Conservation (phyloP, 2,888 invertebrate genomes). For the Alloplasta piceator region DNA sequence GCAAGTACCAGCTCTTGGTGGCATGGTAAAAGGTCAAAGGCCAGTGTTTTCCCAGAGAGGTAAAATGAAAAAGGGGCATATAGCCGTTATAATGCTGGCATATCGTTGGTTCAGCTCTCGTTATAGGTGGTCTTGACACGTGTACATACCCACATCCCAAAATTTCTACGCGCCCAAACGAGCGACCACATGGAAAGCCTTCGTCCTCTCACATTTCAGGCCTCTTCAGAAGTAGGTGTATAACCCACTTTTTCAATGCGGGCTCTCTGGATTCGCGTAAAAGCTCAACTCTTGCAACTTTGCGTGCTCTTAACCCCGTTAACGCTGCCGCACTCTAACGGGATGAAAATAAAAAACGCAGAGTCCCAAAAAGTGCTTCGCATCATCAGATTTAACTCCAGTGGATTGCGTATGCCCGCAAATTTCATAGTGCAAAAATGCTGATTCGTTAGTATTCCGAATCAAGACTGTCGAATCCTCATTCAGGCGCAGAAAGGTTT, state of each 20-base stretch:
- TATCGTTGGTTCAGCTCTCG: conserved; percentile 5
- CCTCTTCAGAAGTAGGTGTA: conserved; percentile 27
- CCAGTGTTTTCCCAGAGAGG: conserved; percentile 30
- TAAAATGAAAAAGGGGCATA: conserved; percentile 31
- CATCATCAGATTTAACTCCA: background rate
- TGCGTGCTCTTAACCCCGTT: conserved; percentile 57
- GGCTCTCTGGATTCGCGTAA: conserved; percentile 24
- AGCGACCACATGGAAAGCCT: conserved; percentile 8
- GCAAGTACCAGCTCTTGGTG: conserved; percentile 4
- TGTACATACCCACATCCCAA: conserved; percentile 16
- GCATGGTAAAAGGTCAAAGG: conserved; percentile 23
- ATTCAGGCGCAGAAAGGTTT: too few relatives aligned
- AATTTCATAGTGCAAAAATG: background rate
- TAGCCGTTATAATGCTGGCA: conserved; percentile 8
- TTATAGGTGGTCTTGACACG: conserved; percentile 35
- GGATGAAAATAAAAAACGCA: conserved; percentile 15
- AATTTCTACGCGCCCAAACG: conserved; percentile 17
- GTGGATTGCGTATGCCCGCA: background rate
- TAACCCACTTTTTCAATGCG: conserved; percentile 30
- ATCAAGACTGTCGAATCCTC: too few relatives aligned
- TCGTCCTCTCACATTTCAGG: conserved; percentile 2
- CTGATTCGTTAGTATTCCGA: background rate
- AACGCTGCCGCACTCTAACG: conserved; percentile 3
- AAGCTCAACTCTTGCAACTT: background rate
- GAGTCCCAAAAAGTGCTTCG: background rate